Percentiles rank a stretch among this genome's conserved stretches.
These are phyloP conservation scores for Upupa epops DNA, from an alignment of 2,113 vertebrate genomes.

Conservation along the genomic window DNA sequence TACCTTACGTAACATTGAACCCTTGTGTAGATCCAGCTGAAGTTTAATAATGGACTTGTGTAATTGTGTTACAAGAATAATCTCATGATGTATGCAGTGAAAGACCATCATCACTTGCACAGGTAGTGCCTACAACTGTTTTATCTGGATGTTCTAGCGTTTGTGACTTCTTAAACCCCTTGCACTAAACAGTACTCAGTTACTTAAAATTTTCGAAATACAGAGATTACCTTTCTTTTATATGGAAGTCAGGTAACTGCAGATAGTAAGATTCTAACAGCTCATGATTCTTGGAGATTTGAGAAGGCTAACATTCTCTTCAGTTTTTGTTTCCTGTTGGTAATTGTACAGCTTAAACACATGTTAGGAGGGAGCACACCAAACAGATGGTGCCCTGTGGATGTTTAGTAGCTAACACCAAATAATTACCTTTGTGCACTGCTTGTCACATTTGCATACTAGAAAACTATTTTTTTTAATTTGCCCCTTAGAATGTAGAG, in stretches of 20 bases:
- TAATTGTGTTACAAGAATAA: neutral
- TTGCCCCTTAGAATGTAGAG: neutral
- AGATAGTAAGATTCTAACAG: neutral
- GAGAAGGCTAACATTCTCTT: fast-evolving
- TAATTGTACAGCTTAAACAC: neutral
- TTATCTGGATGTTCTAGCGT: neutral
- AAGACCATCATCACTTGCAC: neutral
- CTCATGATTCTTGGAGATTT: neutral
- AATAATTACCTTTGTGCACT: neutral
- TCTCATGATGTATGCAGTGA: neutral
- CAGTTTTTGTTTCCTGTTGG: neutral
- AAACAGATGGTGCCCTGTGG: neutral
- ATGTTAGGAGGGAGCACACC: neutral
- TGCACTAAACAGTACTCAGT: neutral
- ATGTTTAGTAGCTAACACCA: neutral
- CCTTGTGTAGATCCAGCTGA: neutral
- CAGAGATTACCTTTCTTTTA: neutral
- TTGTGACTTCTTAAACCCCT: neutral
- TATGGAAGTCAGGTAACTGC: neutral
- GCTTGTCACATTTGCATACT: neutral
- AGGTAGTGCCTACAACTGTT: neutral
- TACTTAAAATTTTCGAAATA: neutral
- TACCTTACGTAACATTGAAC: neutral
- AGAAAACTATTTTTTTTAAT: neutral
- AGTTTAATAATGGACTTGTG: neutral